phyloP scores from a whole-genome alignment of 2,797 vertebrate species.

The Petrocephalus sullivani region DNA sequence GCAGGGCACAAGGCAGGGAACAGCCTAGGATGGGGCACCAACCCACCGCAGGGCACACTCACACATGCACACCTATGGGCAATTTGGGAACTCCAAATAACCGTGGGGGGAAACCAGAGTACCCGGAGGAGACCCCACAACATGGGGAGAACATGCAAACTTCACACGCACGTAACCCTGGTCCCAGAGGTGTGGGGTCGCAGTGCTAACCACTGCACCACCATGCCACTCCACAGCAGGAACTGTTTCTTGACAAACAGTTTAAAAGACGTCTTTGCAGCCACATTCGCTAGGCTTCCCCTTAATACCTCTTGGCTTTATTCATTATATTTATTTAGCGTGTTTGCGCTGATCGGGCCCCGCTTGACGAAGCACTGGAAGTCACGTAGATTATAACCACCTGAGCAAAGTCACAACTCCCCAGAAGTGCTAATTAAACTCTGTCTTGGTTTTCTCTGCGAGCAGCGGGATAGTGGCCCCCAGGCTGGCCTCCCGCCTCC shows the following conservation, averaged over 20 bases:
- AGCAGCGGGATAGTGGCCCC: conserved; percentile 18
- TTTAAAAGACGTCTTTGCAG: conserved; percentile 30
- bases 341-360: conserved; percentile 13
- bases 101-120: no score
- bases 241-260: conserved; percentile 36
- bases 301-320: conserved; percentile 5
- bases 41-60: no score
- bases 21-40: no score
- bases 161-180: no score
- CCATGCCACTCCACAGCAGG: not conserved
- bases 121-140: no score
- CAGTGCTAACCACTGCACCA: no score
- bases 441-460: conserved; percentile 16
- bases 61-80: no score
- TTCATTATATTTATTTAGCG: not conserved
- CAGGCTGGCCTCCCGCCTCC: conserved; percentile 29
- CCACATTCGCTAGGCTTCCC: conserved; percentile 15
- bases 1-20: no score
- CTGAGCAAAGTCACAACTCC: conserved; percentile 28
- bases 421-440: conserved; percentile 35
- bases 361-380: conserved; percentile 18
- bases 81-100: no score
- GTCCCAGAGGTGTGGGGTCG: no score
- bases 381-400: conserved; percentile 25
- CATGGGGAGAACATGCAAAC: no score